Evolutionary conservation across 2,888 invertebrate species (phyloP), one percentile per base, ranked within the genome.

Genomic region (Entomobrya multifasciata): DNA sequence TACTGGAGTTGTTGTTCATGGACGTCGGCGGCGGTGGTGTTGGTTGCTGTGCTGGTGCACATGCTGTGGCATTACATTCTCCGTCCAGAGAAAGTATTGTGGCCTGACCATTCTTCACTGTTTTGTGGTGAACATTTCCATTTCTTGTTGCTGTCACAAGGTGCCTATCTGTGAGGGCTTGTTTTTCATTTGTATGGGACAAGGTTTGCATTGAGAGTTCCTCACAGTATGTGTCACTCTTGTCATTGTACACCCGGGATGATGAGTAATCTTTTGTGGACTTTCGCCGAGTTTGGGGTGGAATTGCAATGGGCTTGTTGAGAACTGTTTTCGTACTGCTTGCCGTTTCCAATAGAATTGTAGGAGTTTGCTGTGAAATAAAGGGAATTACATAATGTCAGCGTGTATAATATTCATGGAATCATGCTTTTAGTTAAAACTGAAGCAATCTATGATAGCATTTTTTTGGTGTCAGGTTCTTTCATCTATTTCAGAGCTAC

Each of bases 191-290:
- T 0, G 65, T 27, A 0, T 22, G 22, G 1, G 80, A 10, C 22
- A 80, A 15, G 25, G 79, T 76, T 70, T 77, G 86, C 41, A 86
- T n/a, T n/a, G 86, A 81, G 49, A 86, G 81, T 36, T 86, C 86
- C 67, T 86, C 86, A 67, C 86, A 81, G 76, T 77, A 86, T 30
- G 80, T 41, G 52, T 86, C 86, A 77, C 86, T 81, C 36, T 81
- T 81, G 22, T 77, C 81, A 36, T 44, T 70, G 65, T 62, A 67
- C n/a, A 70, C 30, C 4, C 47, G 65, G 15, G 72, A 52, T 17
- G 81, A 25, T 22, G 65, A 76, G 55, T 6, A 86, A 60, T 81
- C 81, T 36, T 86, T 86, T 25, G 30, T 57, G 11, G 81, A 86
- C 27, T 72, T 62, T 44, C 86, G 49, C 41, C 80, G 74, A 27